These are phyloP conservation scores for Eristalinus sepulchralis DNA, from an alignment of 2,888 invertebrate genomes.

Conservation along the genomic window DNA sequence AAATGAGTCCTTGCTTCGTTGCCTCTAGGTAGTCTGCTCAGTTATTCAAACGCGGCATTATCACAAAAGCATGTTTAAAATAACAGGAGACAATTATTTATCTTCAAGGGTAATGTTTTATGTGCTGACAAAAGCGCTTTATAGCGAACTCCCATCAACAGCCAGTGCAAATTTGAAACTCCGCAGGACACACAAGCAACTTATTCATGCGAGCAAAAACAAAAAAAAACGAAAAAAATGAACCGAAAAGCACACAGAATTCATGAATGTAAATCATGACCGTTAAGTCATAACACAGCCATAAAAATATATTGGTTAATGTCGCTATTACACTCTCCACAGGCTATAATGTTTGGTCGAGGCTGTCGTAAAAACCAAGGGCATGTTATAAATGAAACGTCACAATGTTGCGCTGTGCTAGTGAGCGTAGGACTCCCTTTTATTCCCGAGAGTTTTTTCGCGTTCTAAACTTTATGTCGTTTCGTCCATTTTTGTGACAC, in stretches of 20 bases:
- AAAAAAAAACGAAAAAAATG: background rate
- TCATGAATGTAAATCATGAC: slow-evolving; percentile 59
- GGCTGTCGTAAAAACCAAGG: slow-evolving; percentile 42
- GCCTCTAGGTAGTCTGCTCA: background rate
- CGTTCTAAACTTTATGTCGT: slow-evolving; percentile 41
- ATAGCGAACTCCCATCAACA: slow-evolving; percentile 30
- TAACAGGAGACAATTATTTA: slow-evolving; percentile 50
- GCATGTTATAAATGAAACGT: slow-evolving; percentile 27
- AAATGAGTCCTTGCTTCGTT: background rate
- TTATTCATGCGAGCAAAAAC: background rate
- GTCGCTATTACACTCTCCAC: slow-evolving; percentile 51
- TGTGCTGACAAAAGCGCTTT: slow-evolving; percentile 48
- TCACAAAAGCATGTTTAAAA: slow-evolving; percentile 33
- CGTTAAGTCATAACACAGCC: slow-evolving; percentile 50
- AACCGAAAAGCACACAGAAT: background rate
- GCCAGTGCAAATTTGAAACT: slow-evolving; percentile 20
- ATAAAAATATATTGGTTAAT: slow-evolving; percentile 61
- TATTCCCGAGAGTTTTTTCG: slow-evolving; percentile 1
- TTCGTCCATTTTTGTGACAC: slow-evolving; percentile 24
- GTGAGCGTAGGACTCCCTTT: background rate
- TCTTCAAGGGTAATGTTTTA: slow-evolving; percentile 42
- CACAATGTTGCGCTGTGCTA: slow-evolving; percentile 24
- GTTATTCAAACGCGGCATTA: background rate
- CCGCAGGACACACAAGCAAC: background rate
- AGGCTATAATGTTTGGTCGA: slow-evolving; percentile 56